Percentiles rank a stretch among this genome's conserved stretches.
phyloP scores from a whole-genome alignment of 2,888 invertebrate genomes.

The Himalopsyche japonica region DNA sequence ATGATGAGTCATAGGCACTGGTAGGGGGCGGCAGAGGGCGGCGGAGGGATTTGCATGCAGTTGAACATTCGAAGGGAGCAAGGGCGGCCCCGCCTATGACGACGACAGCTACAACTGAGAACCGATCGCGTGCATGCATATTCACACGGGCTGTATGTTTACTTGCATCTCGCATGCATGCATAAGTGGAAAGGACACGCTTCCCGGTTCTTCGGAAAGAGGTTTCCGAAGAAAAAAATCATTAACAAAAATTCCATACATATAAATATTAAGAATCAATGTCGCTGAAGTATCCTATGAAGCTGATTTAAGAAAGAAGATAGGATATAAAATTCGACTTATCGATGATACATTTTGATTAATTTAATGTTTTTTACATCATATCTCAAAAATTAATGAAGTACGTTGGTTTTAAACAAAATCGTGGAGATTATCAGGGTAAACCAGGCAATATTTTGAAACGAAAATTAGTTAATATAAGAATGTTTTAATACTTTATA shows the following conservation, averaged over 20 bases:
- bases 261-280: background rate
- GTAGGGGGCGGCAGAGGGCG: background rate
- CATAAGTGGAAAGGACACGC: background rate
- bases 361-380: no score
- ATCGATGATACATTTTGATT: background rate
- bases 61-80: background rate
- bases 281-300: background rate
- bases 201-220: background rate
- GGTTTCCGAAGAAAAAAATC: background rate
- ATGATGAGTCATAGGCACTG: constrained; percentile 17
- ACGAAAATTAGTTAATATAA: no score
- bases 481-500: no score
- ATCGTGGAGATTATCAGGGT: no score
- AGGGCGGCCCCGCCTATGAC: constrained; percentile 12
- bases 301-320: background rate
- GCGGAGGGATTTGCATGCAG: constrained; percentile 31
- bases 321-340: no score
- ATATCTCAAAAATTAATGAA: no score
- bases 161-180: background rate
- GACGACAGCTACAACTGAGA: background rate
- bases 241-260: background rate
- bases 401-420: no score
- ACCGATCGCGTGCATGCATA: background rate
- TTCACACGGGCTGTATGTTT: background rate
- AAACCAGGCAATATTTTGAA: no score